A percentile compares a stretch with the other conserved stretches of the same genome.
phyloP scores from a whole-genome alignment of 2,888 invertebrate genomes.

The Drosophila helvetica region DNA sequence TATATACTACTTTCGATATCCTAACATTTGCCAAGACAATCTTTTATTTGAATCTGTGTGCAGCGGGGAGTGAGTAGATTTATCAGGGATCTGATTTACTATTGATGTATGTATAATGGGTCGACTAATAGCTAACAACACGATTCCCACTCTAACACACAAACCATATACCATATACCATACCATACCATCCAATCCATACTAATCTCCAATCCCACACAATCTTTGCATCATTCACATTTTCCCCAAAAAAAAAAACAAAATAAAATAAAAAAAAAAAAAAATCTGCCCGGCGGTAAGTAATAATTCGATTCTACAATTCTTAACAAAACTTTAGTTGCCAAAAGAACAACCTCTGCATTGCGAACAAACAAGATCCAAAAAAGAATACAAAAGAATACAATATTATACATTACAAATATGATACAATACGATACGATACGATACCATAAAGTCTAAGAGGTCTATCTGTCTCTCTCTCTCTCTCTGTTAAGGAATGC shows the following conservation, averaged over 20 bases:
- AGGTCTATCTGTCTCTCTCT: constrained; percentile 29
- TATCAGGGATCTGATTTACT: constrained; percentile 36
- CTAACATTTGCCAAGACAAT: constrained; percentile 44
- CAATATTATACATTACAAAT: constrained; percentile 23
- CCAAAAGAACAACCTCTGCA: constrained; percentile 25
- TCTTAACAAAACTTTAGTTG: constrained; percentile 8
- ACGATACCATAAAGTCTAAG: constrained; percentile 54
- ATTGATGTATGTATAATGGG: constrained; percentile 54
- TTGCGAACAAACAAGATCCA: constrained; percentile 13
- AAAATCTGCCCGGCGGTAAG: constrained; percentile 52
- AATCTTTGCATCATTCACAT: constrained; percentile 23
- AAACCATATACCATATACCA: constrained; percentile 4
- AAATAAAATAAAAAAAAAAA: constrained; percentile 10
- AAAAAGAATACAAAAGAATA: constrained; percentile 23
- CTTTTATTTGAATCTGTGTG: constrained; percentile 42
- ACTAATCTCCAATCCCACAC: constrained; percentile 25
- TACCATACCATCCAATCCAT: constrained; percentile 16
- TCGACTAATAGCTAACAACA: constrained; percentile 16
- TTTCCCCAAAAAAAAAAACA: constrained; percentile 11
- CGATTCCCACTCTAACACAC: constrained; percentile 1
- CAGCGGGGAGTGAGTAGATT: constrained; percentile 46
- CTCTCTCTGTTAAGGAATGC: constrained; percentile 49
- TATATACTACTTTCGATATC: constrained; percentile 42
- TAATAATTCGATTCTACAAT: constrained; percentile 57
- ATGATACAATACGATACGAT: constrained; percentile 13